phyloP scores from a whole-genome alignment of 2,113 vertebrate genomes.

The Podarcis muralis region DNA sequence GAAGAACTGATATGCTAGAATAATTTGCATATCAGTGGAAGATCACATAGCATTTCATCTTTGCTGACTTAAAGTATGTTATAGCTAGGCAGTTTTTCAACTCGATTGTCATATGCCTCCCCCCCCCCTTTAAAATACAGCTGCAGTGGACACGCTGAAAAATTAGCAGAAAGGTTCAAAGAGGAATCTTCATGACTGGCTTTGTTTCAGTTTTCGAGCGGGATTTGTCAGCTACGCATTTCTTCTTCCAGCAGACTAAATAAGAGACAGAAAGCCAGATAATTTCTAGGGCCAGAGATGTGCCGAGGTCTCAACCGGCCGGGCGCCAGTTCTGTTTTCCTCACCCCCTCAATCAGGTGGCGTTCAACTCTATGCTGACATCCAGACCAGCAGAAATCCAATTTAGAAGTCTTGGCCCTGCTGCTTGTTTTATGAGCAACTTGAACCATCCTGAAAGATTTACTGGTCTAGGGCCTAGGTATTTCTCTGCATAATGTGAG shows the following conservation, averaged over 20 bases:
- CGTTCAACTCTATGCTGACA: not conserved
- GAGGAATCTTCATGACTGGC: not conserved
- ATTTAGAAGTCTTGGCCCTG: not conserved
- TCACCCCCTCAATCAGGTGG: conserved; percentile 9
- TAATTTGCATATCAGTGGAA: not conserved
- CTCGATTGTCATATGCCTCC: not conserved
- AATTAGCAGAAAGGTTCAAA: rapidly evolving
- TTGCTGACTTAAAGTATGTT: not conserved
- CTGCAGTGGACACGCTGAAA: not conserved
- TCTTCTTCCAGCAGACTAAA: not conserved
- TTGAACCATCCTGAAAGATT: not conserved
- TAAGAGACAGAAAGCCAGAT: conserved; percentile 21
- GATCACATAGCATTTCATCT: not conserved
- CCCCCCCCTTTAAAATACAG: not conserved
- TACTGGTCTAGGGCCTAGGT: not conserved
- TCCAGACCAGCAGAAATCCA: rapidly evolving
- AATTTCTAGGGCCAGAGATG: not conserved
- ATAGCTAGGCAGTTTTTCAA: not conserved
- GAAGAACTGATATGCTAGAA: not conserved
- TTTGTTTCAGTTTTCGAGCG: conserved; percentile 4
- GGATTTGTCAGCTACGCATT: not conserved
- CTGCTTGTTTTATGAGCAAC: rapidly evolving
- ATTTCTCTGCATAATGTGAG: not conserved
- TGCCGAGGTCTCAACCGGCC: not conserved
- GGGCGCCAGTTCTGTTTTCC: not conserved